Base-by-base conservation (phyloP, 1,140 invertebrate genomes). In the Sitodiplosis mosellana region DNA sequence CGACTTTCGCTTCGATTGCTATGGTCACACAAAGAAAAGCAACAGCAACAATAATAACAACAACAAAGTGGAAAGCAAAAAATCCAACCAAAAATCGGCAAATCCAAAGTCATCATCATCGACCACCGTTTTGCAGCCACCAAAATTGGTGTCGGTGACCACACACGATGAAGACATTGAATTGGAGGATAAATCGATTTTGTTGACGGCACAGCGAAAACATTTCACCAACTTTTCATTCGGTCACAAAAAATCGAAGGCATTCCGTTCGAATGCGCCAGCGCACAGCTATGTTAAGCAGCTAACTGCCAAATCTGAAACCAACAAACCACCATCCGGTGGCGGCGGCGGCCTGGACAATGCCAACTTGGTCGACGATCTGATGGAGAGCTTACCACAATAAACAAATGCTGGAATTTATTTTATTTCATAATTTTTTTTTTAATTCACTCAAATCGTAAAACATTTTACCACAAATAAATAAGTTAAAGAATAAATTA, bases 1-100 rank as follows among this genome's bases (percentile, higher is more conserved):
- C 53, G 71, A 78, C 52, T 83, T 77, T 59, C 63, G 76, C 46
- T 80, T 73, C 48, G 72, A 65, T 27, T 22, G 41, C 5, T 17
- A 43, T 5, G n/a, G n/a, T n/a, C n/a, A n/a, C n/a, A n/a, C n/a
- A n/a, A n/a, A n/a, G n/a, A n/a, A n/a, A 14, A 49, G 56, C 47
- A 52, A 45, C 38, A 5, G 36, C 43, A 58, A 54, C 38, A 44
- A 43, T 43, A 43, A 43, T 2, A 43, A 18, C 19, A 43, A 43
- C 12, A 20, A 18, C 14, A 18, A 17, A 20, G 8, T 2, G 3
- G 41, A 20, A 3, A 18, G 19, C 20, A 18, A 21, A 20, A 21
- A 43, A 5, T 4, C 15, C 7, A 21, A 5, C 4, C 14, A 43
- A 43, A 20, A n/a, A 14, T 15, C 14, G 12, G 5, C 37, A 14